Evolutionary conservation across 1,140 invertebrate genomes (phyloP).

Genomic region (Drosophila lacteicornis): DNA sequence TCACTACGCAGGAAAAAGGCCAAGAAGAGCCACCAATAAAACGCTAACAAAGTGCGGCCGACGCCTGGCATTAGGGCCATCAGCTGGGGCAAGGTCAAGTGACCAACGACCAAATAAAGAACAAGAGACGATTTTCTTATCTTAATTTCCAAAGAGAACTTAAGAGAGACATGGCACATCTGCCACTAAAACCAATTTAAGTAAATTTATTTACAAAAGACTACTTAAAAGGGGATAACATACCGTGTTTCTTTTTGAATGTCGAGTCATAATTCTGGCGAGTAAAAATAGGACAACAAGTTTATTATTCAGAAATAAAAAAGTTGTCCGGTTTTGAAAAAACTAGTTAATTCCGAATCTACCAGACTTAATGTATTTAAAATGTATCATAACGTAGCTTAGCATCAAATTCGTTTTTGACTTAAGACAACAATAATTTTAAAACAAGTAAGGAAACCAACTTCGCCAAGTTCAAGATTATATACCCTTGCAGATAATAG

Average conservation of each 20-base stretch:
- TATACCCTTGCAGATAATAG: too few relatives aligned
- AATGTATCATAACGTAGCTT: too few relatives aligned
- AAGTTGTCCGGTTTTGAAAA: not conserved
- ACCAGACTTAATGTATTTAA: not conserved
- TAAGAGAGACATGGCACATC: not conserved
- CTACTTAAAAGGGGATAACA: not conserved
- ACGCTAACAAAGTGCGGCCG: constrained; percentile 37
- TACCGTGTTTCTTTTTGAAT: not conserved
- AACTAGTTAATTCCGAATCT: not conserved
- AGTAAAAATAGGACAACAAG: not conserved
- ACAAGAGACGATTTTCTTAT: not conserved
- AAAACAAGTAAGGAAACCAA: too few relatives aligned
- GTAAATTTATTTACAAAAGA: constrained; percentile 17
- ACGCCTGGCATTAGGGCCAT: constrained; percentile 28
- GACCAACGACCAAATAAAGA: constrained; percentile 14
- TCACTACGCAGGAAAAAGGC: constrained; percentile 4
- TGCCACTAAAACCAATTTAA: constrained; percentile 6
- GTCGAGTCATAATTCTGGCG: not conserved
- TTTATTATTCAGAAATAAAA: too few relatives aligned
- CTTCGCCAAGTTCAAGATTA: too few relatives aligned
- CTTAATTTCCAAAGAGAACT: not conserved
- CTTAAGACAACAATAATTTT: too few relatives aligned
- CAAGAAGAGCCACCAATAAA: constrained; percentile 55
- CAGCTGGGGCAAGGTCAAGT: constrained; percentile 33
- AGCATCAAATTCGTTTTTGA: too few relatives aligned